These are phyloP conservation scores for Oreochromis niloticus DNA, from an alignment of 2,113 vertebrate genomes.

Conservation along the genomic window DNA sequence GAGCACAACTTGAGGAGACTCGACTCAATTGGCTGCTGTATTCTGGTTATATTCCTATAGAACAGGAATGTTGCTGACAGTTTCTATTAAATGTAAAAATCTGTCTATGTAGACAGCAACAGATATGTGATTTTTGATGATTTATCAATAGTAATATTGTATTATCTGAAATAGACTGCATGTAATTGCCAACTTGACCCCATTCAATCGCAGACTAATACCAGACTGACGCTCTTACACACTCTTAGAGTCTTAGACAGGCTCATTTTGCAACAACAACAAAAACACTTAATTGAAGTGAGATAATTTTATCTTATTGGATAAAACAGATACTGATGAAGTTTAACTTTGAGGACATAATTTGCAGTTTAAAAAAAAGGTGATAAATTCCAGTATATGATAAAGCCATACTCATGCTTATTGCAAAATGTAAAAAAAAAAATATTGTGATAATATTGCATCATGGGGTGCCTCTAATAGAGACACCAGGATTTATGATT, in stretches of 20 bases:
- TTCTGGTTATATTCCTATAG: neutral
- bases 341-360: neutral
- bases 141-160: neutral
- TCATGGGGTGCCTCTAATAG: neutral
- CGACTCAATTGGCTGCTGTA: neutral
- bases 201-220: fast-evolving
- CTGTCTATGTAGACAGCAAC: neutral
- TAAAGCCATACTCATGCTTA: neutral
- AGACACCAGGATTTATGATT: neutral
- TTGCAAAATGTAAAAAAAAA: neutral
- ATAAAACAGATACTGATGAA: neutral
- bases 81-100: neutral
- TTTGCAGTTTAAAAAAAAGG: neutral
- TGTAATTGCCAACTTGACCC: neutral
- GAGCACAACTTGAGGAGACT: neutral
- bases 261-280: neutral
- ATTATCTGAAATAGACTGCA: neutral
- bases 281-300: neutral
- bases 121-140: neutral
- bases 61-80: neutral
- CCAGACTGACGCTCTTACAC: neutral
- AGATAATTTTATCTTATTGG: neutral
- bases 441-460: neutral
- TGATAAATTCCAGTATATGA: neutral
- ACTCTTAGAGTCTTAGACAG: neutral